Percentiles rank a stretch among this genome's conserved stretches.
phyloP scores from a whole-genome alignment of 2,797 vertebrate genomes.

The Huso huso region DNA sequence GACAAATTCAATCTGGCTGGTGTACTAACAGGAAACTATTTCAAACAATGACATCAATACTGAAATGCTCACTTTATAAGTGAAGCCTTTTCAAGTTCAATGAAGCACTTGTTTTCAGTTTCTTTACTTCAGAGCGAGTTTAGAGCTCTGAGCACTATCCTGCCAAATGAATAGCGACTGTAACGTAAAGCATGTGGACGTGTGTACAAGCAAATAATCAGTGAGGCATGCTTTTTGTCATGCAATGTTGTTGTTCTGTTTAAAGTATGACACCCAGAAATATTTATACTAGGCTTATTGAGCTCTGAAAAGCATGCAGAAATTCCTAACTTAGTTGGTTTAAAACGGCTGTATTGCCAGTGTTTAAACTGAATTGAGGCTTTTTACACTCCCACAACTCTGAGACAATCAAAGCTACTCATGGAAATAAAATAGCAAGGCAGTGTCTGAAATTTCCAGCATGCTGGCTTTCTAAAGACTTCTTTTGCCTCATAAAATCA shows the following conservation, averaged over 20 bases:
- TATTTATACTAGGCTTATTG: background rate
- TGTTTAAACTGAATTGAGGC: constrained; percentile 18
- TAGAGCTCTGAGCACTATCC: background rate
- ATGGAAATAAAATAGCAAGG: constrained; percentile 13
- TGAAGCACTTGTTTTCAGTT: constrained; percentile 35
- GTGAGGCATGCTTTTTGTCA: too few relatives aligned
- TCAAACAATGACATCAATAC: constrained; percentile 30
- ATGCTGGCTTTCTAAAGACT: constrained; percentile 2
- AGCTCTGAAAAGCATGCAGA: background rate
- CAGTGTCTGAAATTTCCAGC: constrained; percentile 1
- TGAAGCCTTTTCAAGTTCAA: constrained; percentile 11
- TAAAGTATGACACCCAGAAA: background rate
- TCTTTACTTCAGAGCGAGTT: constrained; percentile 14
- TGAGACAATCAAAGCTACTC: constrained; percentile 13
- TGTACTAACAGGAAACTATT: constrained; percentile 28
- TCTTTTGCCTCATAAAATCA: constrained; percentile 7
- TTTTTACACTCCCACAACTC: background rate
- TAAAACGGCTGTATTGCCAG: too few relatives aligned
- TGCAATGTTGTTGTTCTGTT: too few relatives aligned
- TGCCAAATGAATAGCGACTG: constrained; percentile 9
- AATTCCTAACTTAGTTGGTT: too few relatives aligned
- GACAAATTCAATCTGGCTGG: background rate
- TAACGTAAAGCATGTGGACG: background rate
- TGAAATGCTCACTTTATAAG: constrained; percentile 22
- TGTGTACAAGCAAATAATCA: too few relatives aligned